Base-by-base conservation (phyloP, 2,888 invertebrate genomes). In the Ectropis crepuscularia region DNA sequence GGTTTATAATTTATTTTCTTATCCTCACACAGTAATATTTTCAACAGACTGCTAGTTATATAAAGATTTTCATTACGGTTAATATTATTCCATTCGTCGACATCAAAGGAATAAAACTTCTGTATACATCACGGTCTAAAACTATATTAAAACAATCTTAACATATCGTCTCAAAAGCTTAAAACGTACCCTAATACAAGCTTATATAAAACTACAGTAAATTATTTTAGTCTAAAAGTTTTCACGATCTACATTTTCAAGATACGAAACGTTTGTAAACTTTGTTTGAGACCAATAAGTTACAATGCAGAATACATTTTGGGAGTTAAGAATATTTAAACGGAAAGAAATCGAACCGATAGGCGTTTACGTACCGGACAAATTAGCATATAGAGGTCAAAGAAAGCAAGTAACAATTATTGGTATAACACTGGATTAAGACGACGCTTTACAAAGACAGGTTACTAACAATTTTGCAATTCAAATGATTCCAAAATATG, bases 141-240 rank as follows among this genome's bases (percentile, higher is more conserved):
- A 68, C 71, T 73, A 71, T 70, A 71, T 73, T 69, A 49, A 53
- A 67, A 66, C 64, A 83, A 86, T 79, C 86, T 88, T 88, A 87
- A 77, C 81, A 63, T 67, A 70, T 79, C 80, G 68, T 84, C 86
- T 86, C 82, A 87, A 87, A 89, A 87, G 62, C 84, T 85, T 86
- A 85, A 28, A 74, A 77, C 70, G 57, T 74, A 66, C 67, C 72
- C 67, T 72, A 70, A 68, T 67, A 58, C 57, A 71, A 54, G 55
- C 48, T 72, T 78, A 71, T 80, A 84, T 68, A 85, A 90, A 90
- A 88, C 83, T 85, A 84, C 57, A 80, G 87, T 89, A 89, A 79
- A 87, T 71, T 72, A 75, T 70, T 69, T 76, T 79, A 82, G 69
- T 86, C 83, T 83, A 87, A 89, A 89, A 85, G 63, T 63, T 73